Base-by-base conservation (phyloP, 2,888 invertebrate species). In the Actias luna region DNA sequence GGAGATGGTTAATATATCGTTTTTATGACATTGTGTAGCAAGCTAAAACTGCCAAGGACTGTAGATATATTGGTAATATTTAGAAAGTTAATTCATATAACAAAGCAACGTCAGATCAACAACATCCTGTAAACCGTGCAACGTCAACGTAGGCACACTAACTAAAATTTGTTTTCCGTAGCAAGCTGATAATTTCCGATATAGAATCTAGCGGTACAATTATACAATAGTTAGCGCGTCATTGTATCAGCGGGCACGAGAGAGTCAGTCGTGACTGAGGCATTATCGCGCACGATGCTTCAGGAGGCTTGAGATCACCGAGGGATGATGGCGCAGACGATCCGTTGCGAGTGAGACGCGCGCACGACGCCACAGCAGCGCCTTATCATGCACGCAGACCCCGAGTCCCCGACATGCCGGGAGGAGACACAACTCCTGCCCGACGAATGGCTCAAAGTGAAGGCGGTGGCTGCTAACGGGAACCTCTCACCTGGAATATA, bases 251-350 rank as follows among this genome's bases (percentile, higher is more conserved):
- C 79, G 81, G 75, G 83, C 81, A 78, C 80, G 81, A 82, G 79
- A 82, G 80, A 79, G 83, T 79, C 87, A 83, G 88, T 92, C 92
- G 92, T 92, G 92, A 92, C 79, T 83, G 88, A 81, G 85, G 82
- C 88, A 92, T 92, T 92, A 92, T 88, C 91, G 89, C 87, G 86
- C 76, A 84, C 88, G 89, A 86, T 88, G 92, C 90, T 89, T 85
- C 89, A 90, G 91, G 86, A 85, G 87, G 82, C 78, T 79, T 67
- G 74, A 70, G 75, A 77, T 73, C 74, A 68, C 72, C 79, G 85
- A 83, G 88, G 89, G 88, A 85, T 88, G 88, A 75, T 78, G 83
- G 78, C 82, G 80, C 88, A 87, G 77, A 88, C 81, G 77, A 69
- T 76, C 77, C 78, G 80, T 79, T 68, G 78, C 75, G 67, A 79